phyloP scores from a whole-genome alignment of 2,888 invertebrate species.

The Nowickia ferox region DNA sequence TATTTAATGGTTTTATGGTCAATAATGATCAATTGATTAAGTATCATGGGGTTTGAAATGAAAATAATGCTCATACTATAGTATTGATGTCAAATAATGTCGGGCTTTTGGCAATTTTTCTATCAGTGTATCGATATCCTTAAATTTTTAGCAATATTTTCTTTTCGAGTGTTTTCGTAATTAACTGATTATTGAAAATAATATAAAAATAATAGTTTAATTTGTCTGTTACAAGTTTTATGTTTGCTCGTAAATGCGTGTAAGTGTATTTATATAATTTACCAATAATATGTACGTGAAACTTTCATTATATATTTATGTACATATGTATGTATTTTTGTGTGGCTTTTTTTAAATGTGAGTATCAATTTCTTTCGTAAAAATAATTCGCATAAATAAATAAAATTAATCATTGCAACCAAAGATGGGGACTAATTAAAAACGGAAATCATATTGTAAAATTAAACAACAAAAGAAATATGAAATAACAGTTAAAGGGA shows the following conservation, averaged over 20 bases:
- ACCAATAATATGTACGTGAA: slow-evolving; percentile 58
- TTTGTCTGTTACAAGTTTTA: slow-evolving; percentile 20
- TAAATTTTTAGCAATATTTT: slow-evolving; percentile 1
- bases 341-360: slow-evolving; percentile 13
- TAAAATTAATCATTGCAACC: slow-evolving; percentile 39
- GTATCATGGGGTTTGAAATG: too few relatives aligned
- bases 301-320: slow-evolving; percentile 60
- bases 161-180: background rate
- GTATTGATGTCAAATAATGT: too few relatives aligned
- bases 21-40: too few relatives aligned
- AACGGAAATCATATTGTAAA: slow-evolving; percentile 39
- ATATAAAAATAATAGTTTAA: slow-evolving; percentile 36
- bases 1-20: too few relatives aligned
- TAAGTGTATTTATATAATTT: slow-evolving; percentile 5
- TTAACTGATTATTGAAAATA: slow-evolving; percentile 31
- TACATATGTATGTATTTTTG: background rate
- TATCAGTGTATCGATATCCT: background rate
- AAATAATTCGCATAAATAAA: slow-evolving; percentile 24
- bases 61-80: too few relatives aligned
- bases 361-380: background rate
- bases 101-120: too few relatives aligned
- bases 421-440: slow-evolving; percentile 6
- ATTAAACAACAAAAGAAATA: slow-evolving; percentile 12
- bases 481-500: background rate
- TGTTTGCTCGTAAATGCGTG: background rate